phyloP scores from a whole-genome alignment of 2,113 vertebrate genomes.

The Phasianus colchicus region DNA sequence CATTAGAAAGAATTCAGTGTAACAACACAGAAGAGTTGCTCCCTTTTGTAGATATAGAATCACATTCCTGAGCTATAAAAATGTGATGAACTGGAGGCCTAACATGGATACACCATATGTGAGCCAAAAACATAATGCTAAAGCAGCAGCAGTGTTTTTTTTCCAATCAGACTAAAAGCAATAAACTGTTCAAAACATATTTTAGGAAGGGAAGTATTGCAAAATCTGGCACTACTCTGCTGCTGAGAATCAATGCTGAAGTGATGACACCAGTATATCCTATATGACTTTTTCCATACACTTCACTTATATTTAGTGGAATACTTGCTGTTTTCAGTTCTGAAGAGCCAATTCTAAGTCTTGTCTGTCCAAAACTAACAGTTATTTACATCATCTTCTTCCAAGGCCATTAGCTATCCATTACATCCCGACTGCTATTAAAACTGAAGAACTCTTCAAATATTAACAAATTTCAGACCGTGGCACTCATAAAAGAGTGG shows the following conservation, averaged over 20 bases:
- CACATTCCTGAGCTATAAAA: background rate
- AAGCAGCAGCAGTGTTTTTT: background rate
- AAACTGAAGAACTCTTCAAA: background rate
- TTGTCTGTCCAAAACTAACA: background rate
- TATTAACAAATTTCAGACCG: background rate
- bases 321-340: background rate
- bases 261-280: constrained; percentile 1
- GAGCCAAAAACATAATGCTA: background rate
- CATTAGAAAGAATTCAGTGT: background rate
- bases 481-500: background rate
- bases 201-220: background rate
- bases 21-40: background rate
- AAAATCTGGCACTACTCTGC: background rate
- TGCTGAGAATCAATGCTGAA: background rate
- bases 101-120: rapidly evolving
- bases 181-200: background rate
- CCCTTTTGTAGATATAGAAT: background rate
- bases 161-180: background rate
- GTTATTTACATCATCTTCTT: background rate
- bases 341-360: background rate
- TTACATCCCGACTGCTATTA: background rate
- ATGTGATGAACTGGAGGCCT: background rate
- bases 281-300: background rate
- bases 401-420: background rate
- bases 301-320: background rate